Percentiles rank a stretch among this genome's conserved stretches.
Conservation (phyloP, 2,888 invertebrate genomes). For the Meliscaeva auricollis region DNA sequence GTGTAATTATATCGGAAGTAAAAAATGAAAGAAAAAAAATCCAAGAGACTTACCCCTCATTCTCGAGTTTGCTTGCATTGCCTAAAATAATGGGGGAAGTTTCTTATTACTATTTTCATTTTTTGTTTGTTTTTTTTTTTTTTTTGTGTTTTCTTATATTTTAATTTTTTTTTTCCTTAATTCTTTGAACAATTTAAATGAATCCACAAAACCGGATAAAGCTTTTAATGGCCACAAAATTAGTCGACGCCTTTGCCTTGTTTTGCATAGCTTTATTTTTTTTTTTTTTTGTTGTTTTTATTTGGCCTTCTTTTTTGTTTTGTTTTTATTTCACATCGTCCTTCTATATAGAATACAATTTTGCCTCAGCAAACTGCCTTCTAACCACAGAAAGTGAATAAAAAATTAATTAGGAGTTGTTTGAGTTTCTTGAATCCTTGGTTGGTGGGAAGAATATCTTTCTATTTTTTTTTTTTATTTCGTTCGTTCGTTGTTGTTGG, state of each 20-base stretch:
- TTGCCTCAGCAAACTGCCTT: constrained; percentile 25
- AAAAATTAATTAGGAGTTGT: constrained; percentile 72
- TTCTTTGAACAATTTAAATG: constrained; percentile 60
- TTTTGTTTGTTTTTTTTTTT: background rate
- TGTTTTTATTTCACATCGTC: background rate
- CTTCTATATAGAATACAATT: constrained; percentile 4
- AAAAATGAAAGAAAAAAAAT: background rate
- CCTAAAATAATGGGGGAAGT: constrained; percentile 51
- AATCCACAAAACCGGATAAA: constrained; percentile 73
- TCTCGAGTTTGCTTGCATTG: constrained; percentile 18
- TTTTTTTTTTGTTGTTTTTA: constrained; percentile 11
- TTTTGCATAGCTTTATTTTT: constrained; percentile 33
- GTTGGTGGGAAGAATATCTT: constrained; percentile 20
- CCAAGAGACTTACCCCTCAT: background rate
- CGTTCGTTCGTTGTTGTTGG: background rate
- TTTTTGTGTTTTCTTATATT: background rate
- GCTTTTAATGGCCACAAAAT: constrained; percentile 70
- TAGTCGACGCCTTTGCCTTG: constrained; percentile 67
- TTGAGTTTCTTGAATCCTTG: constrained; percentile 47
- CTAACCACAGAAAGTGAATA: constrained; percentile 61
- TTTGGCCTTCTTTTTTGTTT: constrained; percentile 18
- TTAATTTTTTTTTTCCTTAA: constrained; percentile 6
- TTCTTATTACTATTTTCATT: constrained; percentile 42
- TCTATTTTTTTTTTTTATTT: constrained; percentile 8
- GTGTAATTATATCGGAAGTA: background rate